Conservation (phyloP, 2,113 vertebrate species). For the Crypturellus undulatus region DNA sequence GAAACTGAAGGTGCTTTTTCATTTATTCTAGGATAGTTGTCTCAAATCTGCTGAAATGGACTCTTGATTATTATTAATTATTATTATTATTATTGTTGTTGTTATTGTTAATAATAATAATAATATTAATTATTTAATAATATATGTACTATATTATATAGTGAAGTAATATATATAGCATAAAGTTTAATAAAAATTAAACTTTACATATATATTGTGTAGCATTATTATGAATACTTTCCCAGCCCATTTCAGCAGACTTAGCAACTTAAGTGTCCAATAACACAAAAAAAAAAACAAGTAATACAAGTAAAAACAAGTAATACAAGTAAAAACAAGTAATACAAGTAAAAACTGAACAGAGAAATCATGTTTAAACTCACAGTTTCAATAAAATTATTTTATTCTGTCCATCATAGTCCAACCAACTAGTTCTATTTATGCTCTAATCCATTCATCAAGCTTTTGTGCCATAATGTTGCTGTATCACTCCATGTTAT, state of each 20-base stretch:
- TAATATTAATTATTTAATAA: no score
- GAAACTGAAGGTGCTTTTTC: background rate
- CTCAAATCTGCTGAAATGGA: background rate
- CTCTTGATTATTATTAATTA: no score
- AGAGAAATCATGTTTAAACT: background rate
- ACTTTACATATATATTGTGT: no score
- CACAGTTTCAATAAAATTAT: background rate
- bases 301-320: background rate
- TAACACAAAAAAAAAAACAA: background rate
- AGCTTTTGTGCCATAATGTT: background rate
- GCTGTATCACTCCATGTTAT: fast-evolving
- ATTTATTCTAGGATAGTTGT: background rate
- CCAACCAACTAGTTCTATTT: background rate
- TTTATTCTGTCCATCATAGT: background rate
- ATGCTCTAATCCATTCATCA: background rate
- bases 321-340: background rate
- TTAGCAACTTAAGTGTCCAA: background rate
- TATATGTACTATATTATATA: no score
- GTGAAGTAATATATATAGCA: no score
- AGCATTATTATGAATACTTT: no score
- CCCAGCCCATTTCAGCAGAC: no score
- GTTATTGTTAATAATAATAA: background rate
- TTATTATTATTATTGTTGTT: no score
- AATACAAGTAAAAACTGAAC: background rate
- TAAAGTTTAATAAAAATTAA: no score